These are phyloP conservation scores for Laterallus jamaicensis DNA, from an alignment of 2,113 vertebrate species.

Conservation along the genomic window DNA sequence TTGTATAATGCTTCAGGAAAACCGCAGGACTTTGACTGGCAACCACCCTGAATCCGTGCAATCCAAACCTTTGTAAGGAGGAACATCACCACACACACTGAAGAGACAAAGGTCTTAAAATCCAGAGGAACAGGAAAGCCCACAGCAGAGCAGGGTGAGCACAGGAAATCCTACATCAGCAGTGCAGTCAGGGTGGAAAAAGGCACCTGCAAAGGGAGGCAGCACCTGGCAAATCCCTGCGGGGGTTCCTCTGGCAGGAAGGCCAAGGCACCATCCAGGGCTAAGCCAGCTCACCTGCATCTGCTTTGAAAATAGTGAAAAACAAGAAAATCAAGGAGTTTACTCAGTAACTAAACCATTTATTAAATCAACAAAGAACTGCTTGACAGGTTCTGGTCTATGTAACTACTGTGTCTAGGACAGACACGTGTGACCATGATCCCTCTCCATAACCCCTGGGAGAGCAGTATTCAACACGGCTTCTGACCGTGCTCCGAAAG, in stretches of 20 bases:
- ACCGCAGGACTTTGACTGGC: background rate
- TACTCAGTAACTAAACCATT: background rate
- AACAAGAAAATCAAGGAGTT: background rate
- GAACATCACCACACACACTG: too few relatives aligned
- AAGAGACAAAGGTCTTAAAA: background rate
- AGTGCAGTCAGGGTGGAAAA: rapidly evolving
- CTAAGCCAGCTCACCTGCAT: too few relatives aligned
- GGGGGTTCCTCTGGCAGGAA: too few relatives aligned
- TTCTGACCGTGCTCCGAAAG: rapidly evolving
- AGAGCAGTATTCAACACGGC: rapidly evolving
- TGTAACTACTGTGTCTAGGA: rapidly evolving
- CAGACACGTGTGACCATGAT: rapidly evolving
- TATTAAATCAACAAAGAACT: background rate
- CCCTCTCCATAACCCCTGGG: background rate
- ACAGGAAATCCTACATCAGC: background rate
- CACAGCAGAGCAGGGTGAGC: background rate
- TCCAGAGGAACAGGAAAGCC: too few relatives aligned
- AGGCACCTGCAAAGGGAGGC: background rate
- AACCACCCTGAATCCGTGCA: background rate
- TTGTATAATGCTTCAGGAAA: background rate
- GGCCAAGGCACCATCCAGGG: too few relatives aligned
- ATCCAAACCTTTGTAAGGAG: background rate
- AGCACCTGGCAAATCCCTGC: background rate
- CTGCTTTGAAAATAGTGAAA: background rate
- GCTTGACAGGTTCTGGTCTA: background rate